Base-by-base conservation (phyloP, 2,113 vertebrate species). In the Hiodon alosoides region DNA sequence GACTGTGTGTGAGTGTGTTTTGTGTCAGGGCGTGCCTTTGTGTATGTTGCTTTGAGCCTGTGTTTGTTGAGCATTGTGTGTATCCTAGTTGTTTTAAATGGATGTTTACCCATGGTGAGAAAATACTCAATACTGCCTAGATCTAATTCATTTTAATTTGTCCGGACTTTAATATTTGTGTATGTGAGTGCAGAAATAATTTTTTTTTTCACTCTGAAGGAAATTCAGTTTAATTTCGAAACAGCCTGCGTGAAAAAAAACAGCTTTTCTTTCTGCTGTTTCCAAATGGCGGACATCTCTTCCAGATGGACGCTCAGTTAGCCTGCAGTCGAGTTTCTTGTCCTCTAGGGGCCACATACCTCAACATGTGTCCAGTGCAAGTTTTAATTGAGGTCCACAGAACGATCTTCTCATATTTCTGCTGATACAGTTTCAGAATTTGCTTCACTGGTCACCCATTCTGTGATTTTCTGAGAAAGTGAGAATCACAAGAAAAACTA, bases 261-360 rank as follows among this genome's bases (percentile, higher is more conserved):
- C 2, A 4, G 3, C n/a, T 14, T 76, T 48, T 68, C 31, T 47
- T 7, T 53, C 4, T 9, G 46, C 46, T 72, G 8, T 46, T 10
- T 5, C 4, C 6, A 67, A 47, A 47, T 76, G 31, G 61, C 61
- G 5, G 14, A 64, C 14, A 57, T 84, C 86, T 85, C 31, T 31
- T 31, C 31, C 31, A 31, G 31, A 31, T 31, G 31, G 31, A 31
- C 31, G 31, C 31, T 31, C 31, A 31, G 31, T 31, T 31, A 31
- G 31, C 31, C 31, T 31, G 31, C 31, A 31, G 31, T 31, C 31
- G 31, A 31, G 31, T 31, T 31, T 31, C 31, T 31, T 31, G 31
- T 31, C 31, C 31, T 31, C 31, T 31, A 31, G 31, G 31, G 31
- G 31, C 31, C 31, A 31, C 31, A 31, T 31, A 2, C 31, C 31